These are phyloP conservation scores for Cybosia mesomella DNA, from an alignment of 2,888 invertebrate species.

Conservation along the genomic window DNA sequence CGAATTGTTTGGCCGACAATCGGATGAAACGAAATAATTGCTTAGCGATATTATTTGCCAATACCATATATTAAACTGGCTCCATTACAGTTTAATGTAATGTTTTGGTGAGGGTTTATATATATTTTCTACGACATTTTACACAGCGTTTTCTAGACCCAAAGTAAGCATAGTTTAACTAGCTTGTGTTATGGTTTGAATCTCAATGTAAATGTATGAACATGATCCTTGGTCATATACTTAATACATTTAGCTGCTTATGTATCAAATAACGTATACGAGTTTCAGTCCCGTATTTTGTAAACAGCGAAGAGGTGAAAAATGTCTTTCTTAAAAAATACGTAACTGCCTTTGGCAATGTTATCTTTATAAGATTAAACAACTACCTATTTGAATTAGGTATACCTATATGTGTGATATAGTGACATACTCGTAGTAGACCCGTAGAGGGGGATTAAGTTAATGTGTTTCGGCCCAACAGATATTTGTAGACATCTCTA, in stretches of 20 bases:
- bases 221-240: constrained; percentile 51
- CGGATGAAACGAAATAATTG: constrained; percentile 60
- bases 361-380: constrained; percentile 32
- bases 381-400: constrained; percentile 39
- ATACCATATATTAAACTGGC: constrained; percentile 67
- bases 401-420: constrained; percentile 41
- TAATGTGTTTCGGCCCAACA: constrained; percentile 71
- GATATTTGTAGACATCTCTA: constrained; percentile 68
- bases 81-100: constrained; percentile 63
- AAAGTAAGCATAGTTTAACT: too few species aligned
- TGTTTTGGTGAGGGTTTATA: constrained; percentile 41
- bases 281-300: constrained; percentile 60
- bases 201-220: constrained; percentile 64
- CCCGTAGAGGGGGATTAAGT: constrained; percentile 57
- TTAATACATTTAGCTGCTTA: constrained; percentile 65
- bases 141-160: too few species aligned
- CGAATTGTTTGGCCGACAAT: constrained; percentile 51
- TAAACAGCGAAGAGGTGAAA: constrained; percentile 62
- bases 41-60: constrained; percentile 57
- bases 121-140: too few species aligned
- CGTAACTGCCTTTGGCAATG: constrained; percentile 14
- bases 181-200: too few species aligned
- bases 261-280: constrained; percentile 70
- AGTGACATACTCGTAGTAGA: constrained; percentile 29
- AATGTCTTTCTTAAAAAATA: constrained; percentile 60